Percentiles rank a stretch among this genome's conserved stretches.
phyloP scores from a whole-genome alignment of 2,888 invertebrate genomes.

The Disparrhopalites patrizii region DNA sequence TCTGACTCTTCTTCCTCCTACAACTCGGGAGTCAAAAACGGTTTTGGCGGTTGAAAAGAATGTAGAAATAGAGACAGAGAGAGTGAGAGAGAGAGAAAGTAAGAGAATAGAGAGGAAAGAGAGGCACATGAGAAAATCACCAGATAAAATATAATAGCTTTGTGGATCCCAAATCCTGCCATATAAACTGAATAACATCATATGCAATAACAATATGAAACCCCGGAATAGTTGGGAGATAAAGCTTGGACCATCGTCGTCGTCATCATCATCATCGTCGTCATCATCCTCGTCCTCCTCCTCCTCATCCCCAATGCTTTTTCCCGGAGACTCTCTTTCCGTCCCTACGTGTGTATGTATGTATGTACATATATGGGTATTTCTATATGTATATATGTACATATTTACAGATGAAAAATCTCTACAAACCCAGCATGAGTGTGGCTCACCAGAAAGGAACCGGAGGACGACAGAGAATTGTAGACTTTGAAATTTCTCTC shows the following conservation, averaged over 20 bases:
- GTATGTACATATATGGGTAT: no score
- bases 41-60: no score
- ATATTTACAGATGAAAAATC: no score
- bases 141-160: conserved; percentile 42
- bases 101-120: conserved; percentile 20
- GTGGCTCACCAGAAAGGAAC: no score
- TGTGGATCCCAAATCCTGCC: conserved; percentile 34
- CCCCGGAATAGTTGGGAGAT: conserved; percentile 34
- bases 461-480: no score
- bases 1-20: no score
- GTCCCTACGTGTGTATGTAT: no score
- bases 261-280: no score
- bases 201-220: conserved; percentile 47
- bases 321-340: conserved; percentile 1
- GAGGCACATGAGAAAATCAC: conserved; percentile 37
- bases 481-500: no score
- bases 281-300: background rate
- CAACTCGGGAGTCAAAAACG: no score
- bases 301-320: background rate
- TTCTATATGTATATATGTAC: no score
- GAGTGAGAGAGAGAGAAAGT: background rate
- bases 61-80: background rate
- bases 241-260: conserved; percentile 36
- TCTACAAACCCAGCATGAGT: no score
- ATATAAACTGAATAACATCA: conserved; percentile 44